A percentile compares a stretch with the other conserved stretches of the same genome.
These are phyloP conservation scores for Mus minutoides DNA, from an alignment of 2,797 vertebrate genomes.

Conservation along the genomic window DNA sequence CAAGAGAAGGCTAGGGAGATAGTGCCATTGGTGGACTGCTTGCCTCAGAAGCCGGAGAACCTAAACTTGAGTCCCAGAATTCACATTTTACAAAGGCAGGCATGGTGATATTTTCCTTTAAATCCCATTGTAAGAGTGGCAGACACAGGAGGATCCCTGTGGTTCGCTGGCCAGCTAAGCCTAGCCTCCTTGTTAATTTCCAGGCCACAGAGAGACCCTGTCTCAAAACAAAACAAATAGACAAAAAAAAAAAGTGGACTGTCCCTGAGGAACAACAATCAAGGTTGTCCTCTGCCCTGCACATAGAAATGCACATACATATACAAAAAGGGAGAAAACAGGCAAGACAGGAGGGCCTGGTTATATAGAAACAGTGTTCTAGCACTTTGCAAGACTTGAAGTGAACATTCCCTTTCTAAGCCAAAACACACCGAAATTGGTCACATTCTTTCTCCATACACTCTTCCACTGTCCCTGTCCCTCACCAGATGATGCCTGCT, in stretches of 20 bases:
- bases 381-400: neutral
- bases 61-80: neutral
- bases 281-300: neutral
- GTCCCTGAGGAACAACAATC: neutral
- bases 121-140: neutral
- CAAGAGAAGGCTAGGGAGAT: neutral
- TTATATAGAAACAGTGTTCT: neutral
- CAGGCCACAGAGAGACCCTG: neutral
- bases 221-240: neutral
- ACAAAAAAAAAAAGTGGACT: neutral
- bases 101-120: neutral
- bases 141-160: neutral
- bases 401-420: conserved; percentile 5
- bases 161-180: neutral
- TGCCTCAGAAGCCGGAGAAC: neutral
- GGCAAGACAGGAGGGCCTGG: neutral
- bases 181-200: neutral
- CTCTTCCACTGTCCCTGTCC: neutral
- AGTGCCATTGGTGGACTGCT: neutral
- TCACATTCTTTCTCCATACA: neutral
- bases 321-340: neutral
- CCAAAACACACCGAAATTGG: neutral
- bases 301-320: neutral
- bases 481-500: neutral
- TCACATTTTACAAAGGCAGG: neutral